These are phyloP conservation scores for Drosophila suboccidentalis DNA, from an alignment of 2,888 invertebrate species.

Conservation along the genomic window DNA sequence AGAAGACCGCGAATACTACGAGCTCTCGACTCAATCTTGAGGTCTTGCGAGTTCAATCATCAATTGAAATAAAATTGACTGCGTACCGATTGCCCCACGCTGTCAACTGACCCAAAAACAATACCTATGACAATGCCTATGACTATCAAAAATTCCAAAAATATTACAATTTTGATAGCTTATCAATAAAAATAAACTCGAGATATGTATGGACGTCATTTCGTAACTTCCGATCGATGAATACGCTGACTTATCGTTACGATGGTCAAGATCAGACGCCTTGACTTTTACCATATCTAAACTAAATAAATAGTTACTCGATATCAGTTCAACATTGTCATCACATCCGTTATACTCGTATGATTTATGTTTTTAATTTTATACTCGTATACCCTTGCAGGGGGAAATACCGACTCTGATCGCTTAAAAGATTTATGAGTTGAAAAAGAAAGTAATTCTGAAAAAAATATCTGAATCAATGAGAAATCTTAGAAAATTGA, in stretches of 20 bases:
- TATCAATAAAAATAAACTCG: conserved; percentile 43
- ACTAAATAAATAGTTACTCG: neutral
- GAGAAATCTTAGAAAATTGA: too few relatives aligned
- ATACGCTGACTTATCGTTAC: conserved; percentile 15
- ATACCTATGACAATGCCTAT: conserved; percentile 8
- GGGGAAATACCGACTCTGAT: neutral
- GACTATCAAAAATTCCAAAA: conserved; percentile 26
- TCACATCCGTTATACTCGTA: conserved; percentile 44
- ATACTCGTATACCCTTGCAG: neutral
- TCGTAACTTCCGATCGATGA: conserved; percentile 36
- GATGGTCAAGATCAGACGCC: conserved; percentile 69
- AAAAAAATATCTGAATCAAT: too few relatives aligned
- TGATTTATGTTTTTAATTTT: conserved; percentile 20
- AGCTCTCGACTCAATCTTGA: conserved; percentile 41
- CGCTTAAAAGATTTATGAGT: too few relatives aligned
- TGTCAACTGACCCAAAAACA: conserved; percentile 54
- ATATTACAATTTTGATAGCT: conserved; percentile 18
- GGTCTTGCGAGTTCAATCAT: conserved; percentile 62
- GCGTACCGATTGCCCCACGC: conserved; percentile 40
- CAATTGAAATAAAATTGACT: conserved; percentile 66
- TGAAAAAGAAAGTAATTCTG: too few relatives aligned
- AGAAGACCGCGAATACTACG: conserved; percentile 15
- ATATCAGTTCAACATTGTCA: conserved; percentile 27
- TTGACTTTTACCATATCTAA: conserved; percentile 32
- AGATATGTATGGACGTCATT: conserved; percentile 18